A percentile compares a stretch with the other conserved stretches of the same genome.
Conservation (phyloP, 2,797 vertebrate genomes). For the Sus cebifrons region DNA sequence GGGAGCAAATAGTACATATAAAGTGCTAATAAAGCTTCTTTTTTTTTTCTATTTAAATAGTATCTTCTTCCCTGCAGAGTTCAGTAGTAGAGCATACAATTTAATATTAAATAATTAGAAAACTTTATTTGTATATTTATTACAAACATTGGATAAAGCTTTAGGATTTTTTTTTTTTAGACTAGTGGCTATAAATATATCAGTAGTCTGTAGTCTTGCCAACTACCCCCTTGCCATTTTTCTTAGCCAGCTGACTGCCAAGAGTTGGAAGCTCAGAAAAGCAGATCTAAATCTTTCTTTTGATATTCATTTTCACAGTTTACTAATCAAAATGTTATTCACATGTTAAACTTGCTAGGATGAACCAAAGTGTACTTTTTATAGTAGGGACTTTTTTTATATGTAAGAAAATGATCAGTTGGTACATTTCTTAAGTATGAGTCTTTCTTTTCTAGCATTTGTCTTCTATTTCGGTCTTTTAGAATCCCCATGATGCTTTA, state of each 20-base stretch:
- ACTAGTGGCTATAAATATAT: constrained; percentile 35
- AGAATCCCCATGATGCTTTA: neutral
- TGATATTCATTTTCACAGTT: constrained; percentile 21
- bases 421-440: constrained; percentile 1
- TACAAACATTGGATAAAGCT: constrained; percentile 37
- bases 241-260: constrained; percentile 29
- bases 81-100: constrained; percentile 37
- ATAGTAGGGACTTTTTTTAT: neutral
- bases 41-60: constrained; percentile 71
- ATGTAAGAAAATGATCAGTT: neutral
- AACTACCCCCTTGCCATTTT: constrained; percentile 19
- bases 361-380: constrained; percentile 51
- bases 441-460: constrained; percentile 2
- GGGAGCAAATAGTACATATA: neutral
- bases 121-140: constrained; percentile 57
- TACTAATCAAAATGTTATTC: constrained; percentile 56
- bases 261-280: constrained; percentile 43
- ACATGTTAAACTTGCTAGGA: neutral
- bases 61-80: constrained; percentile 45
- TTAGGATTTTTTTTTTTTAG: constrained; percentile 3
- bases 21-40: neutral
- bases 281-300: constrained; percentile 36
- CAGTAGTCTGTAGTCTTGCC: neutral
- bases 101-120: constrained; percentile 72
- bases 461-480: constrained; percentile 31